A percentile compares a stretch with the other conserved stretches of the same genome.
Evolutionary conservation across 2,797 vertebrate genomes (phyloP).

Genomic region (Lagodon rhomboides): DNA sequence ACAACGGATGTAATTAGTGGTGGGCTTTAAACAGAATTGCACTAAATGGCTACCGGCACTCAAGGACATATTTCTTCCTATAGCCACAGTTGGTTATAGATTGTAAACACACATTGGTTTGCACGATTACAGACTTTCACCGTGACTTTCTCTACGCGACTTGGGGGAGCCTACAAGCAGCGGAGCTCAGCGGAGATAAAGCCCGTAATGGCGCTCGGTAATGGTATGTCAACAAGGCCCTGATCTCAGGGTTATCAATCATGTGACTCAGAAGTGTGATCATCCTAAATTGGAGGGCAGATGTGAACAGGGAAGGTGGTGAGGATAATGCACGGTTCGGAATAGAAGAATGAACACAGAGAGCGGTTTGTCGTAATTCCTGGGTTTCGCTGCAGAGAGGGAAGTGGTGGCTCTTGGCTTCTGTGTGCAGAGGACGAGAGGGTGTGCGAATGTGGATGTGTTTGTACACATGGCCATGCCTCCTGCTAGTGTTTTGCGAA

Average conservation of each 20-base stretch:
- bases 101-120: constrained; percentile 73
- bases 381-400: constrained; percentile 69
- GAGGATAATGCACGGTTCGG: constrained; percentile 67
- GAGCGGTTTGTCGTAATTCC: constrained; percentile 73
- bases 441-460: constrained; percentile 51
- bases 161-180: constrained; percentile 52
- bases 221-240: constrained; percentile 50
- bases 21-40: constrained; percentile 69
- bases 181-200: constrained; percentile 41
- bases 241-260: constrained; percentile 67
- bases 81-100: constrained; percentile 69
- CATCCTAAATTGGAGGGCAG: constrained; percentile 70
- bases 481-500: constrained; percentile 37
- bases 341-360: constrained; percentile 68
- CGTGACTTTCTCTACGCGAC: constrained; percentile 58
- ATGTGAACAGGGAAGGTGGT: constrained; percentile 69
- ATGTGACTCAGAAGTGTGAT: constrained; percentile 68
- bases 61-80: constrained; percentile 64
- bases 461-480: constrained; percentile 61
- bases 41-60: constrained; percentile 72
- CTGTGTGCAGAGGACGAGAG: constrained; percentile 68
- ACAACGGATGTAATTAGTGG: constrained; percentile 77
- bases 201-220: constrained; percentile 17
- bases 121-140: constrained; percentile 72
- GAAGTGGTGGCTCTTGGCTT: constrained; percentile 77